Base-by-base conservation (phyloP, 2,888 invertebrate species). In the Taenaris catops region DNA sequence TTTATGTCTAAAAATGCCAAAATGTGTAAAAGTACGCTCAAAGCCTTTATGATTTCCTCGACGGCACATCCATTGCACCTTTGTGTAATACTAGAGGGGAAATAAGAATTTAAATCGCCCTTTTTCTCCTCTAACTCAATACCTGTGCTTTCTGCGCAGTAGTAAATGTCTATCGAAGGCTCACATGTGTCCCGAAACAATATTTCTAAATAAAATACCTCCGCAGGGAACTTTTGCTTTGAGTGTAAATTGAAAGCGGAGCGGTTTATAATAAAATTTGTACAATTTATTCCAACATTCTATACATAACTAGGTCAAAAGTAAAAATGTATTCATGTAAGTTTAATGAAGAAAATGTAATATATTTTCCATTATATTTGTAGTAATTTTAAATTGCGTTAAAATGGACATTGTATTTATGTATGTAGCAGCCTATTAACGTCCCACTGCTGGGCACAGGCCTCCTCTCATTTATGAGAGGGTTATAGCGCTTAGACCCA, bases 131-230 rank as follows among this genome's bases (percentile, higher is more conserved):
- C 49, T 51, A 57, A 65, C 61, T 65, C 69, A 58, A 71, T 74
- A 71, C 74, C 65, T 63, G 56, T 38, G 50, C 53, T 50, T 52
- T 55, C 50, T 51, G 39, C 55, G 51, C 50, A 55, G 50, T 44
- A 34, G 54, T 44, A 41, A 58, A 60, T 47, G 58, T 63, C 62
- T 70, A 67, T 66, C 48, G 55, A 51, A 50, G 62, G 53, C 54
- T 58, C 58, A 53, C 61, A 57, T 66, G 64, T 59, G 65, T 58
- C 66, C 69, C 66, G 50, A 72, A 76, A 76, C 76, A 75, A 78
- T 79, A 75, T 79, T 76, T 81, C 69, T 72, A 71, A 74, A 78
- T 75, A 79, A 78, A 81, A 75, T 60, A 72, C 67, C 65, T 60
- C 54, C 63, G 58, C 56, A 46, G 52, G 63, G 61, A 64, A 58